phyloP scores from a whole-genome alignment of 2,113 vertebrate genomes.

The Atlantisia rogersi region DNA sequence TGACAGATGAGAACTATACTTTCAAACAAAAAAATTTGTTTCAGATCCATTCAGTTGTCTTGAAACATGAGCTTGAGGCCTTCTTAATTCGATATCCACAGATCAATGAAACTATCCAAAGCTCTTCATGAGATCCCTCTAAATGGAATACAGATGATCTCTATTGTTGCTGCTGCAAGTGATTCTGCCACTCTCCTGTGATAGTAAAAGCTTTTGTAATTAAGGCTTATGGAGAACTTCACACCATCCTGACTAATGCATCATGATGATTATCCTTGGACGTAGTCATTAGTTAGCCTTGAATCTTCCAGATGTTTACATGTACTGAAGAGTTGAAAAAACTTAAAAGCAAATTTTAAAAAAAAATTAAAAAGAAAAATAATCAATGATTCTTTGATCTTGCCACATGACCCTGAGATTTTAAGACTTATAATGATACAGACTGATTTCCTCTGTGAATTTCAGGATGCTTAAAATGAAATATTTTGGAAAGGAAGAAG shows the following conservation, averaged over 20 bases:
- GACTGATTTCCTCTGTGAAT: not conserved
- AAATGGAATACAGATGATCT: not conserved
- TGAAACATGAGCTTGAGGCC: not conserved
- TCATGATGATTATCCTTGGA: not conserved
- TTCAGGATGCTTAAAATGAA: not conserved
- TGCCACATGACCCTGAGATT: not conserved
- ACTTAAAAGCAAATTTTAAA: not conserved
- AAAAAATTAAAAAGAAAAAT: rapidly evolving
- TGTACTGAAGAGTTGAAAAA: not conserved
- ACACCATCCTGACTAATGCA: not conserved
- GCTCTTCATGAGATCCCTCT: not conserved
- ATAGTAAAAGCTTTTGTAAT: not conserved
- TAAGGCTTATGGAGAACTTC: not conserved
- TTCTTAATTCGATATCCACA: not conserved
- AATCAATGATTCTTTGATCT: not conserved
- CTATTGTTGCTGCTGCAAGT: not conserved
- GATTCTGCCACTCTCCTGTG: not conserved
- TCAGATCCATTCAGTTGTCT: not conserved
- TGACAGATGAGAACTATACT: not conserved
- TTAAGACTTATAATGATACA: not conserved
- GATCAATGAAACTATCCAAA: not conserved
- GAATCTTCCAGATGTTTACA: not conserved
- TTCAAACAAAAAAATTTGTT: not conserved
- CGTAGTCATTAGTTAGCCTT: not conserved
- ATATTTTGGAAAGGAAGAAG: not conserved